phyloP scores from a whole-genome alignment of 2,888 invertebrate genomes.

The Ophion costatus region DNA sequence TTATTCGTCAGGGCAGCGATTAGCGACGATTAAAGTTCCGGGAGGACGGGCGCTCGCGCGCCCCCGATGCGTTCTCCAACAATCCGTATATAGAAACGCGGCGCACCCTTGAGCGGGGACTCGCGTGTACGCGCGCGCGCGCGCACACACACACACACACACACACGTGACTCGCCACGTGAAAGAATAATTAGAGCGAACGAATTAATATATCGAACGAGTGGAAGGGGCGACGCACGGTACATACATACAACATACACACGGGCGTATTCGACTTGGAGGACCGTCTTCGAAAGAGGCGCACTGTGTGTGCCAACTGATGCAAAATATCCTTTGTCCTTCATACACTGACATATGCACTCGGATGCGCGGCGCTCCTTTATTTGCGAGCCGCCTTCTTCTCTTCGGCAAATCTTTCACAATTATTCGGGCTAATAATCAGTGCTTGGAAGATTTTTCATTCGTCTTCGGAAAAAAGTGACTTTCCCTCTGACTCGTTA shows the following conservation, averaged over 20 bases:
- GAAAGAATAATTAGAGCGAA: slow-evolving; percentile 65
- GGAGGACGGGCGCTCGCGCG: slow-evolving; percentile 5
- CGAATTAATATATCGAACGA: slow-evolving; percentile 64
- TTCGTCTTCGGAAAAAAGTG: not conserved
- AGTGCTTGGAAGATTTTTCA: slow-evolving; percentile 53
- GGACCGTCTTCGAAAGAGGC: no score
- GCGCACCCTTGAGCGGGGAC: slow-evolving; percentile 52
- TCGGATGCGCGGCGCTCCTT: slow-evolving; percentile 56
- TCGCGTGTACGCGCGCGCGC: no score
- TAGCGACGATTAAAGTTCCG: slow-evolving; percentile 36
- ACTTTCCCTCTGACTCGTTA: slow-evolving; percentile 3
- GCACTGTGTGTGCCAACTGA: no score
- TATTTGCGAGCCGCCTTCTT: slow-evolving; percentile 39
- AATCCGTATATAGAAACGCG: not conserved
- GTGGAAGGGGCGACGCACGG: slow-evolving; percentile 17
- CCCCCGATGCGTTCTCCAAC: slow-evolving; percentile 43
- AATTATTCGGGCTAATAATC: slow-evolving; percentile 54
- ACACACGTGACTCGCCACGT: slow-evolving; percentile 57
- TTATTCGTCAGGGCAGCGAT: slow-evolving; percentile 1
- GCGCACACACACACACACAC: no score
- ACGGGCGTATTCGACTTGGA: no score
- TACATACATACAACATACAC: not conserved
- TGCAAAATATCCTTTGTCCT: not conserved
- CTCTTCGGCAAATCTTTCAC: slow-evolving; percentile 7
- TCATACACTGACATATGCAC: not conserved